Evolutionary conservation across 64 coral and sea anemone species (phyloP).

Genomic region (Actinia equina): DNA sequence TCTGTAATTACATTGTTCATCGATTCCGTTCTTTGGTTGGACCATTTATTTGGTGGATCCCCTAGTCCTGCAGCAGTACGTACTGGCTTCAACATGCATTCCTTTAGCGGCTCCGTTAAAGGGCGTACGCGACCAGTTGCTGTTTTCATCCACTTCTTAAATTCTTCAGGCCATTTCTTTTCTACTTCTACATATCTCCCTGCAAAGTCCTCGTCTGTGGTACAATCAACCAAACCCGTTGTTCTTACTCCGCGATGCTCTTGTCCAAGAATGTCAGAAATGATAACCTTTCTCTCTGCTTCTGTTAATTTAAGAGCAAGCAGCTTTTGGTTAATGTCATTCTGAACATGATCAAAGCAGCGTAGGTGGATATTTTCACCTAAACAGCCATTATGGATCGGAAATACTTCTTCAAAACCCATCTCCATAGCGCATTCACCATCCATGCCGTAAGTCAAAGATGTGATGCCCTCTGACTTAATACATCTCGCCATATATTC

Average conservation of each 20-base stretch:
- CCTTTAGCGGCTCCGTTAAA: background rate
- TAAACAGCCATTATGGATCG: background rate
- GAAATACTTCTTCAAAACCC: conserved; percentile 34
- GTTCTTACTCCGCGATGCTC: conserved; percentile 10
- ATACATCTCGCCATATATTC: conserved; percentile 32
- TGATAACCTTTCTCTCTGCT: conserved; percentile 2
- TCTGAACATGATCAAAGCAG: conserved; percentile 60
- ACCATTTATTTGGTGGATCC: conserved; percentile 52
- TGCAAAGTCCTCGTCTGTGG: conserved; percentile 26
- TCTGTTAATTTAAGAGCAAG: background rate
- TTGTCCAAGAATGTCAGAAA: conserved; percentile 1
- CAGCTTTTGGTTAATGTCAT: conserved; percentile 10
- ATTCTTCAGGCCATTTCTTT: conserved; percentile 45
- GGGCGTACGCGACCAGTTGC: conserved; percentile 13
- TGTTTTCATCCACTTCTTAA: conserved; percentile 35
- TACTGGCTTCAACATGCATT: conserved; percentile 49
- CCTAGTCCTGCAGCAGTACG: conserved; percentile 37
- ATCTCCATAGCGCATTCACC: conserved; percentile 53
- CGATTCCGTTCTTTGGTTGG: conserved; percentile 53
- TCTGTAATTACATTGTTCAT: conserved; percentile 52
- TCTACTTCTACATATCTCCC: conserved; percentile 11
- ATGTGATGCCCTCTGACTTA: background rate
- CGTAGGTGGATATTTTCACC: conserved; percentile 37
- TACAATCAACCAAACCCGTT: conserved; percentile 48
- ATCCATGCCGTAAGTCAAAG: conserved; percentile 38